Evolutionary conservation across 2,113 vertebrate genomes (phyloP), one percentile per base, ranked within the genome.

Genomic region (Stomatorhinus ivindoensis): DNA sequence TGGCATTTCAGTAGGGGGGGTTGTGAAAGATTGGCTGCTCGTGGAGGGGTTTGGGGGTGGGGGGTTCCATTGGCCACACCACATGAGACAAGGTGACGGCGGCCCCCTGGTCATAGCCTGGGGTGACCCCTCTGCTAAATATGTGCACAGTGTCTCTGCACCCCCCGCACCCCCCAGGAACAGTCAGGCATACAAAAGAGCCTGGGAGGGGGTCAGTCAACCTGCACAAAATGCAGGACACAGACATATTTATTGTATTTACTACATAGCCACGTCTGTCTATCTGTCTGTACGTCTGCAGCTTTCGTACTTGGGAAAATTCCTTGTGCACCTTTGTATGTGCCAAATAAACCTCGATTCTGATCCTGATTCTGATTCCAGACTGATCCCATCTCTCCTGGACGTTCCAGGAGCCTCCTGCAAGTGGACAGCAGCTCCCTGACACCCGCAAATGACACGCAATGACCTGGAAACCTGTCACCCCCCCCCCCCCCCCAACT

Each of bases 1-100:
- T 31, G 83, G 89, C 27, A 55, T 93, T 93, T 94, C 92, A 93
- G 92, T 61, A 84, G 89, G 82, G 90, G 84, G 88, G 84, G 85
- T 91, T 93, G 88, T 90, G 90, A 92, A 24, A 65, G 87, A 89
- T 55, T 89, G 87, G 53, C 46, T 11, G 4, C 69, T 73, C 27
- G 6, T 4, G 90, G 87, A 65, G 76, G 88, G 85, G 90, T 1
- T 4, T 17, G 1, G 87, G 69, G 86, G 87, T 80, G 35, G 91
- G 84, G 85, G 87, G 86, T 83, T 35, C 76, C 47, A 53, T 85
- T 27, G 47, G 89, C 85, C 87, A 80, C 53, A 91, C 61, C 50
- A 88, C 86, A 90, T 39, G 4, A 55, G 42, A 17, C 35, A 35
- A 50, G 89, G 83, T 47, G 53, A 88, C 58, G 88, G 53, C 42